phyloP scores from a whole-genome alignment of 1,140 invertebrate genomes.

The Ceratina calcarata region DNA sequence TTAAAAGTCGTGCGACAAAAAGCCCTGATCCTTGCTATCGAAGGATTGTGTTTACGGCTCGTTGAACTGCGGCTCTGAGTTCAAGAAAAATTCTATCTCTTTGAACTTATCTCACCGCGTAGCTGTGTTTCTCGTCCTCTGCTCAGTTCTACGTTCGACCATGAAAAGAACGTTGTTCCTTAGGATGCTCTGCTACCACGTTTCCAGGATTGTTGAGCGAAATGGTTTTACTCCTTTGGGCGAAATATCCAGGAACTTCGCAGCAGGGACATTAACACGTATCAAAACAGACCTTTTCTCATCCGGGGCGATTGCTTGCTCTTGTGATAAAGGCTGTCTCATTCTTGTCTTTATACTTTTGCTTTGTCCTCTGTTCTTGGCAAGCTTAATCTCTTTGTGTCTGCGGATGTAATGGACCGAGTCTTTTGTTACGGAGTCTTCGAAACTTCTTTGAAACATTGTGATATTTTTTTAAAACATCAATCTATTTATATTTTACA shows the following conservation, averaged over 20 bases:
- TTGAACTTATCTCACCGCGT: slow-evolving; percentile 7
- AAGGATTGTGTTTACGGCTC: slow-evolving; percentile 17
- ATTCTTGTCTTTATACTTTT: not conserved
- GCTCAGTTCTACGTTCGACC: not conserved
- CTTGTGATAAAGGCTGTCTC: not conserved
- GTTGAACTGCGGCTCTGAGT: slow-evolving; percentile 5
- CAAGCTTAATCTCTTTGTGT: too few relatives aligned
- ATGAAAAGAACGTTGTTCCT: not conserved
- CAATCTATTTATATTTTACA: too few relatives aligned
- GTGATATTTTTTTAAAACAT: too few relatives aligned
- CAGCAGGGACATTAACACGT: not conserved
- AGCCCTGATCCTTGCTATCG: not conserved
- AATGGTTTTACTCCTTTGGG: not conserved
- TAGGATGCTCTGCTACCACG: not conserved
- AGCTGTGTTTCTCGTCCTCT: not conserved
- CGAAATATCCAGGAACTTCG: not conserved
- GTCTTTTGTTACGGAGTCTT: too few relatives aligned
- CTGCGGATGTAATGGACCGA: not conserved
- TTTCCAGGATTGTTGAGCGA: not conserved
- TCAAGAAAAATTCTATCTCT: not conserved
- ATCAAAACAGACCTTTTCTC: not conserved
- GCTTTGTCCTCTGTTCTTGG: not conserved
- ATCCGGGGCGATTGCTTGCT: not conserved
- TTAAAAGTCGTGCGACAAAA: not conserved
- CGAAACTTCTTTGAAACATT: too few relatives aligned